Evolutionary conservation across 2,797 vertebrate species (phyloP).

Genomic region (Muscicapa comitata): DNA sequence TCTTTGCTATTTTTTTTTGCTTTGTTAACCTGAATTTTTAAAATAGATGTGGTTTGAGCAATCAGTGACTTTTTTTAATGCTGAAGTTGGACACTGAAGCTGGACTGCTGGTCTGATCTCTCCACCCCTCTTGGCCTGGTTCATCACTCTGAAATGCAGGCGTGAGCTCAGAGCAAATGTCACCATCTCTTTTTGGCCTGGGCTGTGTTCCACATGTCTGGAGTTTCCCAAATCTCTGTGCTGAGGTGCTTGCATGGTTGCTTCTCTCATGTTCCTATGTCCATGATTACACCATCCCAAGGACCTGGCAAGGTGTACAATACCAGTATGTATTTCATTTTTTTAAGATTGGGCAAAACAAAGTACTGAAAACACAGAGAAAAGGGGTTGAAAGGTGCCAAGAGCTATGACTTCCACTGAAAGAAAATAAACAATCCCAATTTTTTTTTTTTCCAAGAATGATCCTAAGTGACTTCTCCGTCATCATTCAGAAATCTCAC

Average conservation of each 20-base stretch:
- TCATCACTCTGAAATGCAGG: background rate
- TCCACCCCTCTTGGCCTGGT: background rate
- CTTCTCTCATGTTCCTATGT: background rate
- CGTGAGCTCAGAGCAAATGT: background rate
- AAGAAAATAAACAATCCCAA: background rate
- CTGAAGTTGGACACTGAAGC: background rate
- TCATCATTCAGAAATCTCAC: background rate
- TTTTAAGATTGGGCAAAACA: background rate
- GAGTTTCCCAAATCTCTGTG: background rate
- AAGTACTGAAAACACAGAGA: background rate
- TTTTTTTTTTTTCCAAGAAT: background rate
- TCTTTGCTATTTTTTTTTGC: background rate
- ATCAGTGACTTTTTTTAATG: background rate
- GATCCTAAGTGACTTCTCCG: background rate
- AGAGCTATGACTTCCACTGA: background rate
- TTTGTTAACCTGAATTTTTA: background rate
- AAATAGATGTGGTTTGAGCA: background rate
- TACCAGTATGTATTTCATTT: background rate
- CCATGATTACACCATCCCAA: background rate
- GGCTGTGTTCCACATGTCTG: background rate
- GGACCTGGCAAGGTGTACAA: background rate
- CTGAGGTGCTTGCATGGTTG: background rate
- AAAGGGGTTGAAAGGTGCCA: background rate
- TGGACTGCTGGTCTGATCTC: background rate
- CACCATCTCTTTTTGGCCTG: background rate